Evolutionary conservation across 37 sponge, comb jelly and placozoan genomes (phyloP).

Genomic region (Agelas oroides): DNA sequence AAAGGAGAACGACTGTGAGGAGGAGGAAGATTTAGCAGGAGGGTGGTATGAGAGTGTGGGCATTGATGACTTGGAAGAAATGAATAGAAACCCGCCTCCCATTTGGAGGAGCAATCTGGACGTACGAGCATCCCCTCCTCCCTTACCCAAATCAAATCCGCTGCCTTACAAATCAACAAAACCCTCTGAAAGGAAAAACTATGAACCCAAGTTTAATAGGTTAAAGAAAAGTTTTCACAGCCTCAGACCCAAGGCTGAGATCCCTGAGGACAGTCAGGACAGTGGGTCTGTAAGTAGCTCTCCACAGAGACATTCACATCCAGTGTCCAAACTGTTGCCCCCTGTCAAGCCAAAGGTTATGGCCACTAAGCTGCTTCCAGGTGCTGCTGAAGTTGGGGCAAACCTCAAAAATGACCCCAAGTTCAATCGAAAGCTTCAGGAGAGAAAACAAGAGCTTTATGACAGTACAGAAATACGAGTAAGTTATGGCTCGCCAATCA

Average conservation of each 20-base stretch:
- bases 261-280: too few species aligned
- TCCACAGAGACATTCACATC: not conserved
- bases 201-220: too few species aligned
- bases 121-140: conserved; percentile 8
- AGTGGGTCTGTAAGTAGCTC: too few species aligned
- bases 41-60: conserved; percentile 35
- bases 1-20: not conserved
- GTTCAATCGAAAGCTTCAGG: conserved; percentile 23
- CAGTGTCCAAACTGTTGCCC: not conserved
- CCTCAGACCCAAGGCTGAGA: too few species aligned
- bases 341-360: not conserved
- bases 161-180: too few species aligned
- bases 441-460: conserved; percentile 41
- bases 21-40: not conserved
- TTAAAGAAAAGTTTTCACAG: too few species aligned
- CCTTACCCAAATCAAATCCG: not conserved
- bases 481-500: not conserved
- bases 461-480: not conserved
- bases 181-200: not conserved
- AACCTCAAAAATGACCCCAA: conserved; percentile 32
- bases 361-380: not conserved
- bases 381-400: not conserved
- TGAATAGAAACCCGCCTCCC: conserved; percentile 45
- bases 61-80: conserved; percentile 1
- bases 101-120: conserved; percentile 4